Conservation (phyloP, 2,797 vertebrate species). For the Lepilemur ruficaudatus region DNA sequence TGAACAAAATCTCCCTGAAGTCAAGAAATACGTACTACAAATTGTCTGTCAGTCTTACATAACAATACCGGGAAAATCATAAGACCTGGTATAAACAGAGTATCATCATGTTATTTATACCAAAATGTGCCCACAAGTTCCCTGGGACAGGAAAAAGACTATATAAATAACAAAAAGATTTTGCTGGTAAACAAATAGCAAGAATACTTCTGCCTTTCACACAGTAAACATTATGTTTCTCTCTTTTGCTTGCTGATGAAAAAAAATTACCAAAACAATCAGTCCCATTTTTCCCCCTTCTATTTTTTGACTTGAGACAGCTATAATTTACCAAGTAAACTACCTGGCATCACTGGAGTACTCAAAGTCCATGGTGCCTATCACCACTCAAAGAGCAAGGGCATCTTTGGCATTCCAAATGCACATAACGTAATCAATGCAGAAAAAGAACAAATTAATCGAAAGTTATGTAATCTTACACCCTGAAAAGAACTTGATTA, state of each 20-base stretch:
- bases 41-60: slow-evolving; percentile 68
- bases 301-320: slow-evolving; percentile 72
- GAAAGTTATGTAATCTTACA: slow-evolving; percentile 57
- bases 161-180: slow-evolving; percentile 75
- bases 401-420: slow-evolving; percentile 72
- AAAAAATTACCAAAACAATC: slow-evolving; percentile 63
- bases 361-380: slow-evolving; percentile 76
- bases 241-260: slow-evolving; percentile 47
- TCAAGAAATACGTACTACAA: slow-evolving; percentile 42
- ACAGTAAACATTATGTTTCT: not conserved
- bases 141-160: slow-evolving; percentile 59
- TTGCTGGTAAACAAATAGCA: slow-evolving; percentile 66
- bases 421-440: slow-evolving; percentile 78
- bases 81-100: slow-evolving; percentile 63
- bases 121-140: slow-evolving; percentile 66
- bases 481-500: slow-evolving; percentile 66
- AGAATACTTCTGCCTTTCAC: slow-evolving; percentile 30
- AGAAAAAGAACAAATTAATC: slow-evolving; percentile 78
- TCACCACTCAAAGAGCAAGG: slow-evolving; percentile 77
- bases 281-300: slow-evolving; percentile 61
- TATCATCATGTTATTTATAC: slow-evolving; percentile 66
- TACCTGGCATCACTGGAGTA: slow-evolving; percentile 74
- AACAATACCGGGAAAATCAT: slow-evolving; percentile 75
- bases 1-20: slow-evolving; percentile 60
- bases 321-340: slow-evolving; percentile 83